Evolutionary conservation across 2,888 invertebrate genomes (phyloP), one percentile per base, ranked within the genome.

Genomic region (Pollenia labialis): DNA sequence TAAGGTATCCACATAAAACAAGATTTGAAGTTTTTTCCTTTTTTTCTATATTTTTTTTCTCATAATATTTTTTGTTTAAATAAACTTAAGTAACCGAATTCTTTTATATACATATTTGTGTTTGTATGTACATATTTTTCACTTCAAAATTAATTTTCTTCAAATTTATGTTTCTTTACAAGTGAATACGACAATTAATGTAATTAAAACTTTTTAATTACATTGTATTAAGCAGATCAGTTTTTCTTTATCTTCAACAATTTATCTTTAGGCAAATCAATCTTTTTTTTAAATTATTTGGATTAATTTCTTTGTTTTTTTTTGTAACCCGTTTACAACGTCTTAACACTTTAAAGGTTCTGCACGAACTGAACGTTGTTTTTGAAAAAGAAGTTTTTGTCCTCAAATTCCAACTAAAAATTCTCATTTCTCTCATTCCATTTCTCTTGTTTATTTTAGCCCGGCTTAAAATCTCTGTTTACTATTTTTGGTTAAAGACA

Each of bases 1-100:
- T 81, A 90, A 90, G 90, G 91, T 90, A 90, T 88, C 88, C 89
- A 89, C 88, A 88, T 88, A 88, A 88, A 74, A 83, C 85, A 72
- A 87, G 87, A 87, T 87, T 85, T 87, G 76, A 87, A 76, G 64
- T 77, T 83, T 84, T 88, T 83, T 72, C 32, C 48, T 42, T 48
- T 56, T 81, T 48, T 56, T 60, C 23, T 66, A 54, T 40, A n/a
- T 46, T 72, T 72, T 66, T 66, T 56, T 62, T 32, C 18, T 58
- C 8, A 58, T 9, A 58, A 16, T 58, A 14, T 52, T 68, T 40
- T 75, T 56, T 46, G 9, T 11, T 44, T 16, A 54, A 80, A n/a
- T 54, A 54, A 80, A 54, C 58, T 66, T 66, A 18, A 77, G 42
- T 32, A 32, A 76, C 8, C 1, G 16, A 62, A 68, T 52, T 83